These are phyloP conservation scores for Pogonocherus hispidulus DNA, from an alignment of 2,888 invertebrate genomes.

Conservation along the genomic window DNA sequence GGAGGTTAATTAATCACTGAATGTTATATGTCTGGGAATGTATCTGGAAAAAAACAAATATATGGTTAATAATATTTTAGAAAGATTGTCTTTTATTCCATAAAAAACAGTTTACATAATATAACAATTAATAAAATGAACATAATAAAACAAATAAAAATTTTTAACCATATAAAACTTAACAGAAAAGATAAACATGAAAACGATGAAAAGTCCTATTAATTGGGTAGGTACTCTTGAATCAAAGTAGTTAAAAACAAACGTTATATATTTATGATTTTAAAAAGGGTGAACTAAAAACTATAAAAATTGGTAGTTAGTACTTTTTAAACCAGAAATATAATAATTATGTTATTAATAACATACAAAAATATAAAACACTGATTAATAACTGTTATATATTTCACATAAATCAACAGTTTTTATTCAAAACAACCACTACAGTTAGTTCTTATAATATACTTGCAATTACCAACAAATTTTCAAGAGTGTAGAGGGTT, in stretches of 20 bases:
- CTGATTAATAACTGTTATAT: too few relatives aligned
- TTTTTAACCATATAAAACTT: background rate
- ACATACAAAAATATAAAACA: too few relatives aligned
- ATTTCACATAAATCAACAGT: too few relatives aligned
- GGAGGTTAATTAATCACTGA: slow-evolving; percentile 51
- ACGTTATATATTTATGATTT: background rate
- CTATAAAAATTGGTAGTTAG: background rate
- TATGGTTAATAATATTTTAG: background rate
- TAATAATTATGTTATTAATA: too few relatives aligned
- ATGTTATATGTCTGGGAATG: slow-evolving; percentile 62
- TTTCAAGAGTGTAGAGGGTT: too few relatives aligned
- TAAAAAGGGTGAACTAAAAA: background rate
- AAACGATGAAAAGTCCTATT: too few relatives aligned
- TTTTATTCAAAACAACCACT: too few relatives aligned
- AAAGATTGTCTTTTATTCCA: background rate
- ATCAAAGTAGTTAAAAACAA: background rate
- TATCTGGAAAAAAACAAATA: slow-evolving; percentile 60
- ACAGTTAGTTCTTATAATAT: too few relatives aligned
- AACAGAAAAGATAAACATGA: background rate
- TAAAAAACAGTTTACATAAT: slow-evolving; percentile 9
- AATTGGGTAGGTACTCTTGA: too few relatives aligned
- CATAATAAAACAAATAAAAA: background rate
- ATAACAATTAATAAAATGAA: background rate
- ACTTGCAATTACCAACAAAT: too few relatives aligned
- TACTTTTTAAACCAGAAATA: background rate